phyloP scores from a whole-genome alignment of 2,113 vertebrate genomes.

The Pipa parva region DNA sequence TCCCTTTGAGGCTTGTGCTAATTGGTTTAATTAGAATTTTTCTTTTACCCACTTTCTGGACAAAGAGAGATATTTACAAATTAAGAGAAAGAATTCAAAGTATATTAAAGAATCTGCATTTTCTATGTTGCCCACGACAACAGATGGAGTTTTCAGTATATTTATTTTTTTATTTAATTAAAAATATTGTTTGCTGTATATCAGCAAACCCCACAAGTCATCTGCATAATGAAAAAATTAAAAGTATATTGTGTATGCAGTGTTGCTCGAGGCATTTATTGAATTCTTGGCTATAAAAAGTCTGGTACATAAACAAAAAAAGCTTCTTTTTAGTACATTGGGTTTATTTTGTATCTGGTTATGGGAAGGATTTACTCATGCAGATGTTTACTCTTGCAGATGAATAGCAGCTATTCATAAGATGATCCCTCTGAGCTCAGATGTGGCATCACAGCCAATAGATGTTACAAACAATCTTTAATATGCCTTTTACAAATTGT shows the following conservation, averaged over 20 bases:
- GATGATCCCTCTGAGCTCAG: slow-evolving; percentile 13
- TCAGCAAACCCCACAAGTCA: slow-evolving; percentile 26
- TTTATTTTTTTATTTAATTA: slow-evolving; percentile 5
- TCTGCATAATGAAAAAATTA: slow-evolving; percentile 32
- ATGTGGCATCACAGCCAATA: slow-evolving; percentile 16
- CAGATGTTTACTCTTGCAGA: slow-evolving; percentile 34
- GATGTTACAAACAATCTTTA: slow-evolving; percentile 4
- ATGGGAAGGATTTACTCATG: slow-evolving; percentile 24
- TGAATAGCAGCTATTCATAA: slow-evolving; percentile 22
- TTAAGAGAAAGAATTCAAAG: not conserved
- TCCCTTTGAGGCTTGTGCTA: not conserved
- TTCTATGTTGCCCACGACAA: not conserved
- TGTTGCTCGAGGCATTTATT: slow-evolving; percentile 26
- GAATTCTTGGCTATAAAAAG: slow-evolving; percentile 23
- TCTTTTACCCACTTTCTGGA: not conserved
- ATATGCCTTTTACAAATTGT: slow-evolving; percentile 11
- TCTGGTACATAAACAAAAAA: slow-evolving; percentile 30
- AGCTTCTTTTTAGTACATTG: slow-evolving; percentile 33
- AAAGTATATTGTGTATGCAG: slow-evolving; percentile 36
- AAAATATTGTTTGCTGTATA: slow-evolving; percentile 21
- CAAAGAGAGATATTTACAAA: not conserved
- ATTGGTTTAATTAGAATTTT: not conserved
- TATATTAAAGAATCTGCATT: not conserved
- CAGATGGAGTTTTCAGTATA: not conserved
- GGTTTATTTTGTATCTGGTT: slow-evolving; percentile 23